These are phyloP conservation scores for Gallinago jamesoni DNA, from an alignment of 2,113 vertebrate species.

Conservation along the genomic window DNA sequence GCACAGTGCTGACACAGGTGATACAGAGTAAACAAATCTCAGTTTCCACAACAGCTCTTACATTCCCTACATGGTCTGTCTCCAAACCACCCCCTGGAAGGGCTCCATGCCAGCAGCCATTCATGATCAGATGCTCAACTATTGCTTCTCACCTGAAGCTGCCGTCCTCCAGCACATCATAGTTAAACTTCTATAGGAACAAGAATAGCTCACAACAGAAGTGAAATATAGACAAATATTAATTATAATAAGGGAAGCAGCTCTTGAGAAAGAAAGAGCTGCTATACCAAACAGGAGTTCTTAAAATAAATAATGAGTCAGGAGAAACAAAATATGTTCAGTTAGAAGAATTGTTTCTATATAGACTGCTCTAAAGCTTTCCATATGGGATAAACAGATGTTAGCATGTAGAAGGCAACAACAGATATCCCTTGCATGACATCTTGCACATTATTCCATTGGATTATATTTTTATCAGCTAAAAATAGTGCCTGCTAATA, in stretches of 20 bases:
- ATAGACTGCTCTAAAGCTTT: slow-evolving; percentile 22
- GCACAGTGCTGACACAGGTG: rapidly evolving
- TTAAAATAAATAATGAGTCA: slow-evolving; percentile 44
- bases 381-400: slow-evolving; percentile 47
- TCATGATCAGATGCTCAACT: background rate
- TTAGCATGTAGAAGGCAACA: background rate
- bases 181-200: background rate
- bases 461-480: slow-evolving; percentile 4
- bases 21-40: background rate
- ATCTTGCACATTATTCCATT: background rate
- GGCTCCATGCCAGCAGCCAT: rapidly evolving
- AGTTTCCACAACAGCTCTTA: background rate
- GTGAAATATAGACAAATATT: background rate
- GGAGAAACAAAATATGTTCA: slow-evolving; percentile 39
- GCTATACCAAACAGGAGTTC: background rate
- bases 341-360: background rate
- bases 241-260: background rate
- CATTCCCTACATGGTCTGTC: rapidly evolving
- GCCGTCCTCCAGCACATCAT: background rate
- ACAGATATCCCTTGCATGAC: background rate
- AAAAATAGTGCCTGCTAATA: slow-evolving; percentile 21
- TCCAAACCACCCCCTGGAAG: rapidly evolving
- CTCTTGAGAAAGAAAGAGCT: background rate
- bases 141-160: background rate
- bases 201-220: background rate